phyloP scores from a whole-genome alignment of 1,140 invertebrate genomes.

The Drosophila teissieri region DNA sequence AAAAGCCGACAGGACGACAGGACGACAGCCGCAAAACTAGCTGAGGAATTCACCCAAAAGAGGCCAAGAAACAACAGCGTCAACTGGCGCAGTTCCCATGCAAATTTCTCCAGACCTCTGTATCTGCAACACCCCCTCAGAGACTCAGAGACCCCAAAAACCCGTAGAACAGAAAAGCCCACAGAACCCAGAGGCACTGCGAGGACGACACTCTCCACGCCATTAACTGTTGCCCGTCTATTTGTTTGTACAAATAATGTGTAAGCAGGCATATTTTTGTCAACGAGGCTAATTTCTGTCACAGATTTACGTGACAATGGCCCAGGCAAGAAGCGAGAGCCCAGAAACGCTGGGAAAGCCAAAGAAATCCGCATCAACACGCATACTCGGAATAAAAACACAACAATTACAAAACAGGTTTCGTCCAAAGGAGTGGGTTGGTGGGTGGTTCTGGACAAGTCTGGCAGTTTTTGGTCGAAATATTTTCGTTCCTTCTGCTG shows the following conservation, averaged over 20 bases:
- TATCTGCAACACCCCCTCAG: background rate
- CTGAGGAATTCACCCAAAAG: slow-evolving; percentile 27
- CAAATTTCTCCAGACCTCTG: slow-evolving; percentile 57
- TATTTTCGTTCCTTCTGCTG: slow-evolving; percentile 36
- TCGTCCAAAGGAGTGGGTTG: slow-evolving; percentile 18
- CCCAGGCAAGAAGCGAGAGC: slow-evolving; percentile 39
- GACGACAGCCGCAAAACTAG: slow-evolving; percentile 53
- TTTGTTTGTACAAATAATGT: slow-evolving; percentile 81
- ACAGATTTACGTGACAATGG: slow-evolving; percentile 81
- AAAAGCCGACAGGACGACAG: slow-evolving; percentile 14
- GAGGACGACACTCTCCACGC: slow-evolving; percentile 42
- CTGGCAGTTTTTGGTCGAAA: slow-evolving; percentile 32
- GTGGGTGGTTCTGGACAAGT: slow-evolving; percentile 5
- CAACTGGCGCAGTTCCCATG: slow-evolving; percentile 75
- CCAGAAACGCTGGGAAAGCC: slow-evolving; percentile 21
- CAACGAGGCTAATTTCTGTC: slow-evolving; percentile 79
- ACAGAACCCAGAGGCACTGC: slow-evolving; percentile 17
- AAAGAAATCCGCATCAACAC: slow-evolving; percentile 50
- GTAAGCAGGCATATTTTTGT: slow-evolving; percentile 83
- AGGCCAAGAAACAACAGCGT: slow-evolving; percentile 24
- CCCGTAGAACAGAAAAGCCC: background rate
- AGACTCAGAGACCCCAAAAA: background rate
- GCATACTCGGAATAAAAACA: slow-evolving; percentile 56
- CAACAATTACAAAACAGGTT: slow-evolving; percentile 80
- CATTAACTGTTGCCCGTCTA: slow-evolving; percentile 67